These are phyloP conservation scores for Mimas tiliae DNA, from an alignment of 2,888 invertebrate genomes.

Conservation along the genomic window DNA sequence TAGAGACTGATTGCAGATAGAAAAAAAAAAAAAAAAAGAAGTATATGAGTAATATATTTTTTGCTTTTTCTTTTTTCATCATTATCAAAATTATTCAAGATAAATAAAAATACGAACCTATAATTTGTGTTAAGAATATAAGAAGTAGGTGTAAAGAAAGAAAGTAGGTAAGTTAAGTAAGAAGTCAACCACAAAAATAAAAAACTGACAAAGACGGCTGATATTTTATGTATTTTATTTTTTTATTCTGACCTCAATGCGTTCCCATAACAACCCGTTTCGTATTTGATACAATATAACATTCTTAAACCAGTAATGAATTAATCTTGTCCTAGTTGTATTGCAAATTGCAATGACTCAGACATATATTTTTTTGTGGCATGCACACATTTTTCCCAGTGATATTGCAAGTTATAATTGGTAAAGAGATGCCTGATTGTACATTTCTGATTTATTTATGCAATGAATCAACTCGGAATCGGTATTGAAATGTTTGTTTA, in stretches of 20 bases:
- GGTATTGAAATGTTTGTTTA: conserved; percentile 18
- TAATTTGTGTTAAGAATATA: no score
- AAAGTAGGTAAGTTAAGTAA: no score
- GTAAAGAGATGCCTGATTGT: conserved; percentile 13
- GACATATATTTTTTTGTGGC: conserved; percentile 12
- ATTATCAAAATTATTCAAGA: no score
- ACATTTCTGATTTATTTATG: conserved; percentile 21
- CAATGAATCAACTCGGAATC: conserved; percentile 11
- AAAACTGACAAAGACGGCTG: no score
- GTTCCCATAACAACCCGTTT: conserved; percentile 15
- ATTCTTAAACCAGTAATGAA: conserved; percentile 15
- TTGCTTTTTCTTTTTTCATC: no score
- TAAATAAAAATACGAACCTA: no score
- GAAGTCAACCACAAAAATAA: no score
- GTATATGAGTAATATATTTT: no score
- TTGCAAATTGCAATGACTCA: conserved; percentile 3
- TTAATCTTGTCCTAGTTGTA: conserved; percentile 20
- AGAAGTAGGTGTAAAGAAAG: no score
- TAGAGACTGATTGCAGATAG: no score
- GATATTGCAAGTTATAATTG: conserved; percentile 11
- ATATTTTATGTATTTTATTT: no score
- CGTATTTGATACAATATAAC: conserved; percentile 10
- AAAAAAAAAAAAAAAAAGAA: no score
- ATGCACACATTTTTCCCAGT: conserved; percentile 14
- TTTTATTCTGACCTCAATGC: not conserved